Evolutionary conservation across 2,797 vertebrate genomes (phyloP).

Genomic region (Crenichthys baileyi): DNA sequence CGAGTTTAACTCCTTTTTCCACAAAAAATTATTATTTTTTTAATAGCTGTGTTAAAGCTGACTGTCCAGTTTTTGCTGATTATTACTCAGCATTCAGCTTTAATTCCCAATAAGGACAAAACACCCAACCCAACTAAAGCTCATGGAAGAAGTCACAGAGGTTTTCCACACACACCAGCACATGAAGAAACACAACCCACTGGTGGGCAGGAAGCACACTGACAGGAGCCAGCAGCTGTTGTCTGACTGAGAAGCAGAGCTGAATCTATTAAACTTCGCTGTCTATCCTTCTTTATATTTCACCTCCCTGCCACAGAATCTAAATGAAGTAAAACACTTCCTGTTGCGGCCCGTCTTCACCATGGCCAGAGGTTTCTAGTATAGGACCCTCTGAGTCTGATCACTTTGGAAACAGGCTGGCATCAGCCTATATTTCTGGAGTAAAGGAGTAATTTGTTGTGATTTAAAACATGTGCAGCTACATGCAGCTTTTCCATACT

Average conservation of each 20-base stretch:
- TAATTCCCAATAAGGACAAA: not conserved
- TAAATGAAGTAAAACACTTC: constrained; percentile 26
- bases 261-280: constrained; percentile 31
- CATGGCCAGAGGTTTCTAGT: constrained; percentile 27
- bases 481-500: constrained; percentile 21
- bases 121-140: constrained; percentile 34
- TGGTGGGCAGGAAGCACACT: constrained; percentile 32
- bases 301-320: constrained; percentile 51
- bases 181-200: constrained; percentile 46
- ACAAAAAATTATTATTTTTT: not conserved
- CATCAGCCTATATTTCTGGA: not conserved
- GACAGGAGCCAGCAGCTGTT: constrained; percentile 54
- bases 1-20: not conserved
- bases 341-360: constrained; percentile 16
- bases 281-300: constrained; percentile 48
- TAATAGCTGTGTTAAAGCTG: not conserved
- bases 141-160: constrained; percentile 49
- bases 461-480: constrained; percentile 10
- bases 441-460: constrained; percentile 5
- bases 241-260: constrained; percentile 53
- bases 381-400: constrained; percentile 17
- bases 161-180: constrained; percentile 45
- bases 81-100: not conserved
- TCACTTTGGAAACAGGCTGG: constrained; percentile 16
- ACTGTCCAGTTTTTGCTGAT: not conserved